Conservation (phyloP, 2,797 vertebrate species). For the Eospalax fontanierii region DNA sequence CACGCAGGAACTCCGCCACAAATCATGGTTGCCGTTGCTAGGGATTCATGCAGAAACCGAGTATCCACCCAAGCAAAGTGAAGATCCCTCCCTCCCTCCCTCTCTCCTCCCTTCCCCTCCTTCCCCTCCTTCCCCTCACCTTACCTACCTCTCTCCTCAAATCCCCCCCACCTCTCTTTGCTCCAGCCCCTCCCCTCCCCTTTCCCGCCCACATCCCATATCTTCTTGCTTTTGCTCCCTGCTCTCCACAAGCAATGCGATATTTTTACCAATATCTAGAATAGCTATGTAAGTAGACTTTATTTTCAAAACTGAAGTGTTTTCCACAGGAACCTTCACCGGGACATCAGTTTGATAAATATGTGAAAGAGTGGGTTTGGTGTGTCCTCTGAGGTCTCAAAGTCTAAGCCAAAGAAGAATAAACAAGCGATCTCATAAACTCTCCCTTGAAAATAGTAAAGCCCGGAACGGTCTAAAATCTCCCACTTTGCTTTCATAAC, state of each 20-base stretch:
- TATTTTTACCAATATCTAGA: background rate
- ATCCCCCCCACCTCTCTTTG: background rate
- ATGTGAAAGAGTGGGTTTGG: background rate
- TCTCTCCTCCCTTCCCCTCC: too few species aligned
- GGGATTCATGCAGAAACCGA: background rate
- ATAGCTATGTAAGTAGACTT: background rate
- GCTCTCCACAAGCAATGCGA: background rate
- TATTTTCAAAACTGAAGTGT: background rate
- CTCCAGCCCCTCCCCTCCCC: background rate
- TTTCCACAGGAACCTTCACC: background rate
- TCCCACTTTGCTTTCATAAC: too few species aligned
- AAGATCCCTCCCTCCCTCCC: background rate
- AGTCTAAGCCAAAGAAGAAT: background rate
- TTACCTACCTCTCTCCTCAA: too few species aligned
- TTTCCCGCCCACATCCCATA: background rate
- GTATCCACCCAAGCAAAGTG: conserved; percentile 21
- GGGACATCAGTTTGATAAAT: background rate
- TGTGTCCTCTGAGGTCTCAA: background rate
- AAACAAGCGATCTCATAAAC: background rate
- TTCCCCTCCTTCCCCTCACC: background rate
- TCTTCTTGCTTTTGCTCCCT: too few species aligned
- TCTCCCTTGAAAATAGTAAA: too few species aligned
- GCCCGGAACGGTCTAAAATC: too few species aligned
- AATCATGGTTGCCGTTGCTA: background rate
- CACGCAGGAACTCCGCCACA: background rate